A percentile compares a stretch with the other conserved stretches of the same genome.
These are phyloP conservation scores for Ranitomeya imitator DNA, from an alignment of 2,113 vertebrate species.

Conservation along the genomic window DNA sequence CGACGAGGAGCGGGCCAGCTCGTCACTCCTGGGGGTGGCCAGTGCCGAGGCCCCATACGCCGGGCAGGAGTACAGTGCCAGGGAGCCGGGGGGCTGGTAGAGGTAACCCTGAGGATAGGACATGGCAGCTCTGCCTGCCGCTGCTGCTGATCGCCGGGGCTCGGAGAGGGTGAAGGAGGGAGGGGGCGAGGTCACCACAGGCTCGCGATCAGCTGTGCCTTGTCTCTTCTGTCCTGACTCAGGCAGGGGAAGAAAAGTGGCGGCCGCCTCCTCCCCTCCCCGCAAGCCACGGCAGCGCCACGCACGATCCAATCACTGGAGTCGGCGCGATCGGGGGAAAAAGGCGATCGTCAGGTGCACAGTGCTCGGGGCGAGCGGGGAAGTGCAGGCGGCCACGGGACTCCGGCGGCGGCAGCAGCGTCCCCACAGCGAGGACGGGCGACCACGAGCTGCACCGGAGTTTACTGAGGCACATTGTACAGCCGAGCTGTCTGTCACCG, in stretches of 20 bases:
- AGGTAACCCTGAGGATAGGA: constrained; percentile 99
- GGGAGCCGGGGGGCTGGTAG: constrained; percentile 96
- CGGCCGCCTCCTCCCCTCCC: constrained; percentile 56
- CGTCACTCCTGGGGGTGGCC: constrained; percentile 91
- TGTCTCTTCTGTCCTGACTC: constrained; percentile 50
- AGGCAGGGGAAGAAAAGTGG: constrained; percentile 54
- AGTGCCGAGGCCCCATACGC: constrained; percentile 91
- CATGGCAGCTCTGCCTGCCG: constrained; percentile 75
- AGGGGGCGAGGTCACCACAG: constrained; percentile 48
- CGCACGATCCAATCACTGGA: constrained; percentile 46
- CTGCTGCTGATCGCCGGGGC: constrained; percentile 17
- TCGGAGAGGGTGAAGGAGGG: constrained; percentile 48
- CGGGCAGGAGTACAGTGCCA: constrained; percentile 96
- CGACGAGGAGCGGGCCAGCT: constrained; percentile 90
- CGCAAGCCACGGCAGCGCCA: constrained; percentile 39
- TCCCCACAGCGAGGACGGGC: constrained; percentile 76
- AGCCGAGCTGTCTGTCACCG: constrained; percentile 92
- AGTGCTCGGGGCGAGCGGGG: constrained; percentile 36
- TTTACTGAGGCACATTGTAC: constrained; percentile 88
- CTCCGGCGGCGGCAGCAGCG: constrained; percentile 72
- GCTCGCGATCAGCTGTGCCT: constrained; percentile 51
- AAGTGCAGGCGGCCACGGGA: constrained; percentile 66
- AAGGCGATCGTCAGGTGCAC: constrained; percentile 49
- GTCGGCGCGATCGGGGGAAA: constrained; percentile 54
- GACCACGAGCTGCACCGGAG: constrained; percentile 81